Evolutionary conservation across 2,113 vertebrate species (phyloP), one percentile per base, ranked within the genome.

Genomic region (Athene noctua): DNA sequence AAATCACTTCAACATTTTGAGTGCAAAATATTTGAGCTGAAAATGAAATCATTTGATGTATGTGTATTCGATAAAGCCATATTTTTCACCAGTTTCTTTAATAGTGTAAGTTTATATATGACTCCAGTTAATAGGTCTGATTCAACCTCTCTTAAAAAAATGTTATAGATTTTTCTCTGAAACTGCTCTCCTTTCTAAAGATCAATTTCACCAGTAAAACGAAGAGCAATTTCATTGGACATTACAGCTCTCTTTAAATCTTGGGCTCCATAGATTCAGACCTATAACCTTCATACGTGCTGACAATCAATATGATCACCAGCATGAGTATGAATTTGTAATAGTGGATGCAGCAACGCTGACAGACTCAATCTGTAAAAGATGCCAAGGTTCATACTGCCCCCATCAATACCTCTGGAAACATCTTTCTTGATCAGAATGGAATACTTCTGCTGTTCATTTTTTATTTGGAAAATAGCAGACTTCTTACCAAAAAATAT

Each of bases 401-500:
- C 19, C n/a, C 34, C 34, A 26, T 58, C 46, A 10, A 1, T 7
- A 63, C 9, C 9, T 79, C 36, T 38, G 49, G 25, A 79, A 89
- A 72, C 1, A 72, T 22, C 23, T 70, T 73, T 44, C 46, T 86
- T 51, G 27, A 73, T 74, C 40, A 80, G 27, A 55, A 85, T 52
- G 1, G 80, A 38, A 72, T 25, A 59, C 6, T 62, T 66, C 30
- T 3, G 0, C 11, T 62, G 18, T 44, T 80, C 52, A 55, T 74
- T 42, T 89, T 63, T 80, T 84, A 44, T 57, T 38, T 63, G 17
- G 32, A 82, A 83, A 63, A 55, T 32, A 63, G 59, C 10, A 57
- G 19, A 13, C 3, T 65, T 66, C 98, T 98, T 96, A 99, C 99
- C 99, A 99, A 98, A 98, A 99, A 66, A 99, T 97, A 79, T 98